A percentile compares a stretch with the other conserved stretches of the same genome.
Evolutionary conservation across 2,797 vertebrate genomes (phyloP).

Genomic region (Myoxocephalus aenaeus): DNA sequence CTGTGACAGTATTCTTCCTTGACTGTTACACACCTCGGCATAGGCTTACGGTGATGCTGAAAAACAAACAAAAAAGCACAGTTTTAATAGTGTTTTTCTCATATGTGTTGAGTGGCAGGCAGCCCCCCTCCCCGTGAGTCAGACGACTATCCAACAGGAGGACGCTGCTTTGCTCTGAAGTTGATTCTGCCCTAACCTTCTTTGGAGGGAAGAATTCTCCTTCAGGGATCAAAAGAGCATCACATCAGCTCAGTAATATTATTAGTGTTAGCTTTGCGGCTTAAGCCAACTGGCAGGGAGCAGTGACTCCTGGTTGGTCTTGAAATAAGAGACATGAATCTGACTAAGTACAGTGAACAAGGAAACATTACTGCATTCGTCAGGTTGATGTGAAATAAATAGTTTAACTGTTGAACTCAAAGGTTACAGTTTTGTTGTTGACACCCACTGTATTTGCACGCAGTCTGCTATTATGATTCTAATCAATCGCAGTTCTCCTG

Average conservation of each 20-base stretch:
- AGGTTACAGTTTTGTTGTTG: slow-evolving; percentile 1
- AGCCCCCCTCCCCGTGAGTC: not conserved
- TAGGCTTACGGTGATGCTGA: not conserved
- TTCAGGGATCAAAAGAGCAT: slow-evolving; percentile 56
- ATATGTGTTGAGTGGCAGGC: not conserved
- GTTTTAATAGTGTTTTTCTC: not conserved
- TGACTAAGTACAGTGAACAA: not conserved
- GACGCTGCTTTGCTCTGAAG: not conserved
- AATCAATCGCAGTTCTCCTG: not conserved
- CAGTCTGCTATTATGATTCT: not conserved
- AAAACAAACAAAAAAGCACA: not conserved
- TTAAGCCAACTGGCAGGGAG: slow-evolving; percentile 18
- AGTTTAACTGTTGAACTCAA: slow-evolving; percentile 9
- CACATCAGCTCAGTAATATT: slow-evolving; percentile 53
- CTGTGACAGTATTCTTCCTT: not conserved
- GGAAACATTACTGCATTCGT: not conserved
- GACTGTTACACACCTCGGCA: not conserved
- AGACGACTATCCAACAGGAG: slow-evolving; percentile 14
- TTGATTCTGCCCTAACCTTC: slow-evolving; percentile 42
- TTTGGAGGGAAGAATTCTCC: slow-evolving; percentile 38
- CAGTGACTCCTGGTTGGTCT: slow-evolving; percentile 21
- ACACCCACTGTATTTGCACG: slow-evolving; percentile 7
- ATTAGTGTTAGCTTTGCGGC: slow-evolving; percentile 37
- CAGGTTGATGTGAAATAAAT: not conserved
- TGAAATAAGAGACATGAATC: slow-evolving; percentile 39